These are phyloP conservation scores for Leguminivora glycinivorella DNA, from an alignment of 1,140 invertebrate species.

Conservation along the genomic window DNA sequence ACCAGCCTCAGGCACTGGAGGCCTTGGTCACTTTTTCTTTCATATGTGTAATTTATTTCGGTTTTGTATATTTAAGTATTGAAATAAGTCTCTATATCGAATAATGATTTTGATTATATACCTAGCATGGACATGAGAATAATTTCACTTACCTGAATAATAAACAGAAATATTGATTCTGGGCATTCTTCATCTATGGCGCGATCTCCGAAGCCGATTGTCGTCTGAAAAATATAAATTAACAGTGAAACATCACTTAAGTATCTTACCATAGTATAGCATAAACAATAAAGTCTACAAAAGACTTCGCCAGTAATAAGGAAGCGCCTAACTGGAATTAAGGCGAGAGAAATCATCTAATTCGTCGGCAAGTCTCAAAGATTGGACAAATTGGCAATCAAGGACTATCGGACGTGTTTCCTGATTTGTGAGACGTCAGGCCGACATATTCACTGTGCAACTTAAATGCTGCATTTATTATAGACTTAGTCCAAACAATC, in stretches of 20 bases:
- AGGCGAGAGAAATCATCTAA: slow-evolving; percentile 9
- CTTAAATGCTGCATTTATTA: no score
- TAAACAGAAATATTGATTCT: slow-evolving; percentile 70
- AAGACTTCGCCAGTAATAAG: slow-evolving; percentile 31
- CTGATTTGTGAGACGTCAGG: slow-evolving; percentile 30
- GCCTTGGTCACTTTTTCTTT: no score
- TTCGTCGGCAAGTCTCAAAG: slow-evolving; percentile 13
- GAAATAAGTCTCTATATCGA: no score
- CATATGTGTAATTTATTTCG: no score
- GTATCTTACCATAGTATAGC: neutral
- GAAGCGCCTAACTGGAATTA: slow-evolving; percentile 4
- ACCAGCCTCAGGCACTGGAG: no score
- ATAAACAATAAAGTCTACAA: neutral
- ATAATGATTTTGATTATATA: no score
- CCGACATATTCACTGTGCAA: neutral
- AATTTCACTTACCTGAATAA: slow-evolving; percentile 62
- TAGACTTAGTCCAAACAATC: no score
- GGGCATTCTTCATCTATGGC: slow-evolving; percentile 73
- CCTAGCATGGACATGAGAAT: neutral
- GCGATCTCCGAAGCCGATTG: slow-evolving; percentile 71
- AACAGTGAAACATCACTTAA: neutral
- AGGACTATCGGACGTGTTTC: slow-evolving; percentile 30
- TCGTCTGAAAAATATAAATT: slow-evolving; percentile 54
- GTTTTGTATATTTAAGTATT: no score
- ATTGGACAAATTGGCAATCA: slow-evolving; percentile 19